Evolutionary conservation across 2,888 invertebrate species (phyloP), one percentile per base, ranked within the genome.

Genomic region (Phortica magna): DNA sequence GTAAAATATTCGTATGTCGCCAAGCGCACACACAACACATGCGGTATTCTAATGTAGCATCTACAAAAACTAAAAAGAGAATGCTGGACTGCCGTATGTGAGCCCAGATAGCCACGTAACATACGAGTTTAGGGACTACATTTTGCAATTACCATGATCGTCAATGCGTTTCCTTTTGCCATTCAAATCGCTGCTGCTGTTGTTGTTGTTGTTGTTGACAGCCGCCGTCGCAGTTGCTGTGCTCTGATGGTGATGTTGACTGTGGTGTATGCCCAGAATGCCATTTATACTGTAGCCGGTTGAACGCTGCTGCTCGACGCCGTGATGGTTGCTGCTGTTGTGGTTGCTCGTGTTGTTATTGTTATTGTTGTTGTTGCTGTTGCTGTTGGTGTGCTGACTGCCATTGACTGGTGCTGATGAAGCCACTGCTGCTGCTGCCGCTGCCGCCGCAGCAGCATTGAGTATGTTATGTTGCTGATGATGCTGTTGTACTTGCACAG

Each of bases 271-370:
- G 5, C 90, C 90, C 59, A 90, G 77, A 92, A 99, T 98, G 39
- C 98, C 98, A 92, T 98, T 98, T 93, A 98, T 99, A 93, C 97
- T 97, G 94, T 98, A 98, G 85, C 95, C 95, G 77, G 94, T 94
- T 17, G 95, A 94, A 90, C 90, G 83, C 81, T 91, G 89, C 81
- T 91, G 89, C 84, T 92, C 91, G 80, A 88, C 90, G 19, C 65
- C 79, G 73, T 78, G 86, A 73, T 83, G 85, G 74, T 80, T 81
- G 76, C 83, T 87, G 59, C 78, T 78, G 71, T 77, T 79, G 76
- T 82, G 80, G 39, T 75, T 80, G 76, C 65, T 81, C 12, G 74
- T 81, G 76, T 83, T 87, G 59, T 78, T 78, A 70, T 77, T 79
- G 76, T 82, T 79, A 78, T 78, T 85, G 78, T 72, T 84, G 65